Percentiles rank a stretch among this genome's conserved stretches.
Evolutionary conservation across 2,113 vertebrate genomes (phyloP).

Genomic region (Cyanoramphus novaezelandiae): DNA sequence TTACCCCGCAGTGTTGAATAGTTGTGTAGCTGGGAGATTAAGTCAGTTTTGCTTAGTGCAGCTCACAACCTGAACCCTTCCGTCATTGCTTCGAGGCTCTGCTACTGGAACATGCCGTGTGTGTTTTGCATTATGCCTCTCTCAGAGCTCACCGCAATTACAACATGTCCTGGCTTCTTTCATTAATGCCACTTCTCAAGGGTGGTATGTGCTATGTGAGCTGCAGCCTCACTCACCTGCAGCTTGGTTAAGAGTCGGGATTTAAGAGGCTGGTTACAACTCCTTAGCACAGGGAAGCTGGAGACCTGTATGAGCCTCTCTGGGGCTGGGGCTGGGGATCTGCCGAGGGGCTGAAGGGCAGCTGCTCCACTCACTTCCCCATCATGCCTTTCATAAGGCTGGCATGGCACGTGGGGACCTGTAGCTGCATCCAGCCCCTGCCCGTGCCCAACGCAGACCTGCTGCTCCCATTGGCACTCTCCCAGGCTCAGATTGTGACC

Average conservation of each 20-base stretch:
- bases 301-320: neutral
- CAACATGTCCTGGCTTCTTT: neutral
- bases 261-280: neutral
- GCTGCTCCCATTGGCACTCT: neutral
- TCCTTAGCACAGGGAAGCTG: neutral
- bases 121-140: neutral
- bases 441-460: neutral
- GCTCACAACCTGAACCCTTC: neutral
- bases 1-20: neutral
- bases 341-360: rapidly evolving
- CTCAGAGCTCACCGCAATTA: neutral
- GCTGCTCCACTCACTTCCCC: neutral
- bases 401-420: rapidly evolving
- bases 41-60: neutral
- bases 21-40: neutral
- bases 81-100: rapidly evolving
- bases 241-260: rapidly evolving
- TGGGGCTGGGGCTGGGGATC: rapidly evolving
- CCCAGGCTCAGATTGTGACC: neutral
- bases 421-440: rapidly evolving
- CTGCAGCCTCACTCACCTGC: rapidly evolving
- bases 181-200: rapidly evolving
- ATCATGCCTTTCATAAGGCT: rapidly evolving
- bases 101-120: rapidly evolving
- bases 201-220: rapidly evolving